Evolutionary conservation across 1,140 invertebrate species (phyloP).

Genomic region (Caenorhabditis remanei): DNA sequence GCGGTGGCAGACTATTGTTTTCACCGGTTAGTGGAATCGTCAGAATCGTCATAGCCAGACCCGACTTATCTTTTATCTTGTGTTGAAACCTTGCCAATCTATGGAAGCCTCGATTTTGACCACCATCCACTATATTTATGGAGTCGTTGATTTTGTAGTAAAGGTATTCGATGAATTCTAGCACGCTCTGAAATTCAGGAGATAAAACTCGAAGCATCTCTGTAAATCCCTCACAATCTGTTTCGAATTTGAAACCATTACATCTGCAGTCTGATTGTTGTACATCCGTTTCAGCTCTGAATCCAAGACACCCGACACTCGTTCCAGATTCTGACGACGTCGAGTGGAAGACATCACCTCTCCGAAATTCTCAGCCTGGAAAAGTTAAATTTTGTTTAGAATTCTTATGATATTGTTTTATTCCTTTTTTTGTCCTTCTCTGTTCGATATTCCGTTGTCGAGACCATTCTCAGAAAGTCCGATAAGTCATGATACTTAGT

Average conservation of each 20-base stretch:
- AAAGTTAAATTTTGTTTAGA: no score
- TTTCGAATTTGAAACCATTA: constrained; percentile 54
- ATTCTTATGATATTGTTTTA: no score
- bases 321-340: constrained; percentile 41
- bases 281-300: constrained; percentile 59
- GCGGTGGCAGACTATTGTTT: constrained; percentile 60
- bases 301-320: constrained; percentile 50
- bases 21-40: constrained; percentile 63
- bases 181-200: constrained; percentile 60
- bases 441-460: no score
- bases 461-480: no score
- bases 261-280: constrained; percentile 52
- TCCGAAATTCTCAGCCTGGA: constrained; percentile 65
- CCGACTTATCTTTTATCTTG: constrained; percentile 66
- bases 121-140: constrained; percentile 60
- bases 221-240: constrained; percentile 52
- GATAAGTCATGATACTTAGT: no score
- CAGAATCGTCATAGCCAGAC: constrained; percentile 62
- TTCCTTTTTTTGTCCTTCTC: no score
- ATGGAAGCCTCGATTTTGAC: constrained; percentile 53
- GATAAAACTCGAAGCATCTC: not conserved
- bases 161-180: constrained; percentile 63
- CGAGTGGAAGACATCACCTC: constrained; percentile 57
- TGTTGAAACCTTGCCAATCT: constrained; percentile 62
- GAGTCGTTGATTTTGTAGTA: constrained; percentile 65